Conservation (phyloP, 2,113 vertebrate genomes). For the human (Homo sapiens) region DNA sequence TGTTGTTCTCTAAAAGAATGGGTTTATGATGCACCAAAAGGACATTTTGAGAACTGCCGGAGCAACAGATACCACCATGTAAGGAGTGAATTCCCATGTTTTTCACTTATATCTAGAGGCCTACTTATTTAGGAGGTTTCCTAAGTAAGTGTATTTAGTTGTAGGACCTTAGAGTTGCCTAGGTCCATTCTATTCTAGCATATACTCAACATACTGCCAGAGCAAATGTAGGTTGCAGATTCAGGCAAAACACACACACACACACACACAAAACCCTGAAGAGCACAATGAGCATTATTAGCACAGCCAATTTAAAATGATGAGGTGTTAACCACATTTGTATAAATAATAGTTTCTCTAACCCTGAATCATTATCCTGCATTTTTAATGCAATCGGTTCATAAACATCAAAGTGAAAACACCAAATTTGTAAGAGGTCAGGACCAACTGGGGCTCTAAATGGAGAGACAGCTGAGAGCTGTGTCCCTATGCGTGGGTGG, state of each 20-base stretch:
- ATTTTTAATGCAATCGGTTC: slow-evolving; percentile 49
- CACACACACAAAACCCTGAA: neutral
- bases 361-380: slow-evolving; percentile 61
- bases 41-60: neutral
- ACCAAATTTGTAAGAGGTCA: slow-evolving; percentile 47
- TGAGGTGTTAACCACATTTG: slow-evolving; percentile 71
- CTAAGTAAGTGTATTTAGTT: neutral
- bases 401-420: slow-evolving; percentile 60
- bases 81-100: neutral
- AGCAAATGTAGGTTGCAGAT: slow-evolving; percentile 4
- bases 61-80: no score
- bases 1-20: no score
- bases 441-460: slow-evolving; percentile 5
- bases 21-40: neutral
- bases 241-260: neutral
- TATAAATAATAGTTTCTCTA: slow-evolving; percentile 75
- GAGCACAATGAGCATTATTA: slow-evolving; percentile 46
- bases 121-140: neutral
- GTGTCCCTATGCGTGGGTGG: slow-evolving; percentile 58
- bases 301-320: slow-evolving; percentile 59
- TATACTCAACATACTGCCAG: neutral
- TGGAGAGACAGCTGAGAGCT: slow-evolving; percentile 66
- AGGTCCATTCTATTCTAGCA: neutral
- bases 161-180: neutral
- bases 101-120: no score